Percentiles rank a stretch among this genome's conserved stretches.
phyloP scores from a whole-genome alignment of 2,797 vertebrate species.

The Melanotaenia maccullochi region DNA sequence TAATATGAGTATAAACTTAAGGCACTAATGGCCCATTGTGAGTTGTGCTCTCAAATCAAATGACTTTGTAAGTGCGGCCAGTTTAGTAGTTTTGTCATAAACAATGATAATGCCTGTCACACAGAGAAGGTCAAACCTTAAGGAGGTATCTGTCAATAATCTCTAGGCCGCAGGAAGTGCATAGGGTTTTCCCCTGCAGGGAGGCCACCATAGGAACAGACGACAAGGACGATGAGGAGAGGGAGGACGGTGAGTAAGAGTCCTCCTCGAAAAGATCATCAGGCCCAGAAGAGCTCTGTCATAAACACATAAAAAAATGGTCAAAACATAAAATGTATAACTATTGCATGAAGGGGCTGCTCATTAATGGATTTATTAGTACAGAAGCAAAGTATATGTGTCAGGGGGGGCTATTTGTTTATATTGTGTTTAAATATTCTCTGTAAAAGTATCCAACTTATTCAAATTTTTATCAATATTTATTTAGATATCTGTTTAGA shows the following conservation, averaged over 20 bases:
- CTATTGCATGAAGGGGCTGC: too few relatives aligned
- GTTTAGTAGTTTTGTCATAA: not conserved
- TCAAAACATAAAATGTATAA: not conserved
- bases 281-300: constrained; percentile 78
- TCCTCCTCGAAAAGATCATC: constrained; percentile 91
- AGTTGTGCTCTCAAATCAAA: not conserved
- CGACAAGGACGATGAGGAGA: constrained; percentile 82
- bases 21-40: too few relatives aligned
- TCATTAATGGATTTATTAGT: too few relatives aligned
- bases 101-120: not conserved
- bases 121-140: constrained; percentile 82
- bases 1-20: too few relatives aligned
- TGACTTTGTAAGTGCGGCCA: not conserved
- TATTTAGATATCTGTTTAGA: too few relatives aligned
- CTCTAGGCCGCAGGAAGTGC: constrained; percentile 90
- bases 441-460: too few relatives aligned
- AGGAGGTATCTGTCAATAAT: constrained; percentile 95
- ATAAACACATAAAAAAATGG: not conserved
- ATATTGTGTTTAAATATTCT: too few relatives aligned
- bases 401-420: too few relatives aligned
- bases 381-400: too few relatives aligned
- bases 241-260: constrained; percentile 86
- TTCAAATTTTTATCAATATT: too few relatives aligned
- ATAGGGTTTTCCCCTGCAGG: constrained; percentile 82
- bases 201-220: constrained; percentile 71